Base-by-base conservation (phyloP, 2,113 vertebrate species). In the Ptilorrhoa leucosticta region DNA sequence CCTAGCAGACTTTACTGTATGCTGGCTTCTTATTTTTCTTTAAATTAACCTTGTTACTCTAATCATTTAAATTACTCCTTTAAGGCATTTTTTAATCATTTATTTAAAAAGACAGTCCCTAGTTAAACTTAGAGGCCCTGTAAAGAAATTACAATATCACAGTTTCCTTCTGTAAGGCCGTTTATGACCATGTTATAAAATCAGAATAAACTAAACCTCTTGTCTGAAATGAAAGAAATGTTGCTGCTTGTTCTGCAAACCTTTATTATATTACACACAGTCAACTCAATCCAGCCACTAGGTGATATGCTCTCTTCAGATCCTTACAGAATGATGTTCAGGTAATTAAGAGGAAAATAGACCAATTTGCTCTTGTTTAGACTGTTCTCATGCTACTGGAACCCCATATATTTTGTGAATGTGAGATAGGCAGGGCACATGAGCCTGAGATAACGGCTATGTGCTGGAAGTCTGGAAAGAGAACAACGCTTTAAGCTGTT, bases 271-370 rank as follows among this genome's bases (percentile, higher is more conserved):
- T 68, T n/a, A 40, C 7, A 47, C 65, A 84, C 14, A 47, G 10
- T 56, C 10, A 60, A 16, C 5, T 54, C 33, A 77, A 61, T 48
- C 54, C 50, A 66, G 45, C 11, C 54, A 3, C 69, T 83, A 16
- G 16, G 15, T 78, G 56, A 39, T 28, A 66, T 2, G n/a, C 31
- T 88, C 28, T 60, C 96, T 87, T 79, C 50, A 81, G 13, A 31
- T 28, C 23, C 75, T 97, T 96, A 42, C 51, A 72, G 35, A 76
- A 42, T 6, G n/a, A 57, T 72, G 47, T 40, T 61, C 35, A 51
- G 85, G 53, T 50, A 93, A 78, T 86, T 84, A 92, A 83, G 83
- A 91, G 84, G 39, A 87, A 97, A 96, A 91, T 6, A 81, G 54
- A 69, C 15, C 26, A 37, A 26, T 92, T 92, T 94, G 23, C 13